Evolutionary conservation across 2,888 invertebrate genomes (phyloP).

Genomic region (Odontomyia ornata): DNA sequence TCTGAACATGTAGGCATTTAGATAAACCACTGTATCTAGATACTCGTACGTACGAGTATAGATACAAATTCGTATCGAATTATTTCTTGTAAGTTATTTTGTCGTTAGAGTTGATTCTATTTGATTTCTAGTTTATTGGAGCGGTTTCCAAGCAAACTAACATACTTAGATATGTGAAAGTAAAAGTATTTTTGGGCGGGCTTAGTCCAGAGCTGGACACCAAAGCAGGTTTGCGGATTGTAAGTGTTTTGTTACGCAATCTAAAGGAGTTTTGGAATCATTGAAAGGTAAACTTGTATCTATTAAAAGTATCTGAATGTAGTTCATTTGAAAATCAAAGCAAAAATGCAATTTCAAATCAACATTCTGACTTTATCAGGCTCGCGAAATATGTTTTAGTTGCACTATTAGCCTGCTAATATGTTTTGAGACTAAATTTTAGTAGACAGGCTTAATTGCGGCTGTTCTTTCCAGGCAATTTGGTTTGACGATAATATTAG

Average conservation of each 20-base stretch:
- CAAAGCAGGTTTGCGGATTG: not conserved
- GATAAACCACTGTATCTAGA: not conserved
- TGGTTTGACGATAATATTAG: too few species aligned
- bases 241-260: not conserved
- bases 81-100: not conserved
- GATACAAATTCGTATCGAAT: not conserved
- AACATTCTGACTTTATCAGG: too few species aligned
- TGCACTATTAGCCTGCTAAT: too few species aligned
- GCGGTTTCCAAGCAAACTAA: not conserved
- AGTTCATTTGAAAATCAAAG: not conserved
- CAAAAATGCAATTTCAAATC: too few species aligned
- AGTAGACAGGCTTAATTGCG: too few species aligned
- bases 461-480: too few species aligned
- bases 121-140: not conserved
- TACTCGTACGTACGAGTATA: not conserved
- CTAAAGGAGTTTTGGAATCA: not conserved
- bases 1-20: not conserved
- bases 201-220: not conserved
- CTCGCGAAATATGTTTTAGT: too few species aligned
- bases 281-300: slow-evolving; percentile 3
- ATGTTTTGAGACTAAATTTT: too few species aligned
- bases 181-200: slow-evolving; percentile 36
- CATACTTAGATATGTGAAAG: slow-evolving; percentile 23
- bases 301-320: not conserved
- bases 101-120: slow-evolving; percentile 2